Conservation (phyloP, 2,888 invertebrate genomes). For the Erebia palarica region DNA sequence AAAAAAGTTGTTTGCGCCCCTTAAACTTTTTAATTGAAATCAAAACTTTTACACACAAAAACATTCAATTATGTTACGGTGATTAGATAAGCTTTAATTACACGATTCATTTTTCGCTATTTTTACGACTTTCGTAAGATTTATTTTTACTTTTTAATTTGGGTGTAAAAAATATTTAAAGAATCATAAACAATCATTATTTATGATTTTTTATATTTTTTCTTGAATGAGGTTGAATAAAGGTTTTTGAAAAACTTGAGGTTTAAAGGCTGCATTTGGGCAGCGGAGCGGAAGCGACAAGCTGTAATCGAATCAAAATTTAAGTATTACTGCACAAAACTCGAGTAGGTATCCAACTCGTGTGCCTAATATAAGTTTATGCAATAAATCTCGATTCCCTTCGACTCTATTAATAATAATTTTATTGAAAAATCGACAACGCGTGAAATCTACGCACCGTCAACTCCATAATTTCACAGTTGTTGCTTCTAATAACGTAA, state of each 20-base stretch:
- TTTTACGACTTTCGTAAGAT: neutral
- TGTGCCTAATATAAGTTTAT: conserved; percentile 1
- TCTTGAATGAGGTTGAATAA: neutral
- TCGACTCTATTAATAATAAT: conserved; percentile 30
- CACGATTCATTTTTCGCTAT: neutral
- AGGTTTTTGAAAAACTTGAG: too few species aligned
- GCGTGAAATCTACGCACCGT: conserved; percentile 33
- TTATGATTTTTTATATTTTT: neutral
- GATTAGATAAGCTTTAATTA: conserved; percentile 5
- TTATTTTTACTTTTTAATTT: neutral
- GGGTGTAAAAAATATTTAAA: neutral
- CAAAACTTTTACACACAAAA: neutral
- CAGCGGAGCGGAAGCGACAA: neutral
- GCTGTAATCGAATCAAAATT: neutral
- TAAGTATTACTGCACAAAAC: neutral
- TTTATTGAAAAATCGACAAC: conserved; percentile 36
- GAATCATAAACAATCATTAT: too few species aligned
- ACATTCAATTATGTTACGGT: neutral
- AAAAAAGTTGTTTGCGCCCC: neutral
- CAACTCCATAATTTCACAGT: conserved; percentile 34
- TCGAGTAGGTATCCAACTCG: neutral
- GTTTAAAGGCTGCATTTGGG: too few species aligned
- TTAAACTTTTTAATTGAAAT: conserved; percentile 7
- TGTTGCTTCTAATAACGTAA: conserved; percentile 22
- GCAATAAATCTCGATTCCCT: conserved; percentile 21